Conservation (phyloP, 1,140 invertebrate species). For the Mercenaria mercenaria region DNA sequence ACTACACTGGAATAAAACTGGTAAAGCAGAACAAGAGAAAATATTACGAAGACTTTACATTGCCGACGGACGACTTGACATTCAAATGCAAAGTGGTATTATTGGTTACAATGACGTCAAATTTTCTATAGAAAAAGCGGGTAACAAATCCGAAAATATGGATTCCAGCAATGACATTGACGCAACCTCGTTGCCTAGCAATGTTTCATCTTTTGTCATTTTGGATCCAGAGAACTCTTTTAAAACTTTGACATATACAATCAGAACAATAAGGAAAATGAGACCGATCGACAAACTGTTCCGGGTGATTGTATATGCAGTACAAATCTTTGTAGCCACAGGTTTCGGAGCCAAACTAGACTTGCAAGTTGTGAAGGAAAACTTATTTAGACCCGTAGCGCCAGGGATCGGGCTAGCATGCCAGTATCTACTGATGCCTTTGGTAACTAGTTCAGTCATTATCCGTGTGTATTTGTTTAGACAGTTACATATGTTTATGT, state of each 20-base stretch:
- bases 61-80: background rate
- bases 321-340: slow-evolving; percentile 81
- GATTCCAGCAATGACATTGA: background rate
- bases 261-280: slow-evolving; percentile 68
- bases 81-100: slow-evolving; percentile 15
- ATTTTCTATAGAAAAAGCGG: background rate
- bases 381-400: slow-evolving; percentile 81
- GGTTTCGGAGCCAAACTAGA: slow-evolving; percentile 85
- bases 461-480: no score
- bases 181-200: background rate
- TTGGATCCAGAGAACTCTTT: background rate
- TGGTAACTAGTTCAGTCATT: slow-evolving; percentile 75
- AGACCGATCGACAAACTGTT: slow-evolving; percentile 81
- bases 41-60: background rate
- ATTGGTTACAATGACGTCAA: slow-evolving; percentile 10
- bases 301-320: slow-evolving; percentile 74
- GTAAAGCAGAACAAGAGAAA: background rate
- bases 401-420: slow-evolving; percentile 82
- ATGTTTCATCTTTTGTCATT: background rate
- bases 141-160: background rate
- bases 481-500: background rate
- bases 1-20: background rate
- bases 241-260: background rate
- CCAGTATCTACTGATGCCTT: slow-evolving; percentile 85
- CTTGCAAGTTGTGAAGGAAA: slow-evolving; percentile 77